Conservation (phyloP, 2,888 invertebrate species). For the Drosophila suboccidentalis region DNA sequence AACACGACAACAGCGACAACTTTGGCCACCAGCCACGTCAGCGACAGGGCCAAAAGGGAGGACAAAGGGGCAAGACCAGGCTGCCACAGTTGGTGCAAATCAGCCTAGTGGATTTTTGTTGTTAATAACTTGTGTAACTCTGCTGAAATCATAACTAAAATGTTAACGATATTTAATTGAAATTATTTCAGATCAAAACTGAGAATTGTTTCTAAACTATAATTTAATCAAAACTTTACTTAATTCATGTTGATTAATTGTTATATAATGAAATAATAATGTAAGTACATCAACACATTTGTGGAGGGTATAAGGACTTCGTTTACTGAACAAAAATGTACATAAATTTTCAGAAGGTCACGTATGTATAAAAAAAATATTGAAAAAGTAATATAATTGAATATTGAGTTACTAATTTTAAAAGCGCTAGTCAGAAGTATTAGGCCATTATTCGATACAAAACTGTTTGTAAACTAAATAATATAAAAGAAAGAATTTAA, state of each 20-base stretch:
- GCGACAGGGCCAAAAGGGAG: background rate
- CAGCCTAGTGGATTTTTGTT: background rate
- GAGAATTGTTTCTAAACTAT: background rate
- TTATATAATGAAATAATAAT: too few relatives aligned
- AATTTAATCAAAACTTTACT: background rate
- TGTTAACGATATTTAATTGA: background rate
- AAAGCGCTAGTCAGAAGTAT: too few relatives aligned
- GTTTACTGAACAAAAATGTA: too few relatives aligned
- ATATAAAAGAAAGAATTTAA: too few relatives aligned
- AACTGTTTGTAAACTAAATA: too few relatives aligned
- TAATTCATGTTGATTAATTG: background rate
- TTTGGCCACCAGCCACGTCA: slow-evolving; percentile 63
- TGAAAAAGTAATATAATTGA: too few relatives aligned
- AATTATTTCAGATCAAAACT: background rate
- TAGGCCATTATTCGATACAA: too few relatives aligned
- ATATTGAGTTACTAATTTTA: too few relatives aligned
- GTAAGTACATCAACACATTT: too few relatives aligned
- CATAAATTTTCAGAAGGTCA: too few relatives aligned
- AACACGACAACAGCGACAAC: slow-evolving; percentile 70
- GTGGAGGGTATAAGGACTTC: too few relatives aligned
- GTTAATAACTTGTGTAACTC: slow-evolving; percentile 13
- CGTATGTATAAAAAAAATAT: too few relatives aligned
- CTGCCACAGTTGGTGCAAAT: background rate
- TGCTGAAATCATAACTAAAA: background rate
- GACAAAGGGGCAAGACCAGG: background rate